Base-by-base conservation (phyloP, 2,797 vertebrate species). In the Enteromius argenteus region DNA sequence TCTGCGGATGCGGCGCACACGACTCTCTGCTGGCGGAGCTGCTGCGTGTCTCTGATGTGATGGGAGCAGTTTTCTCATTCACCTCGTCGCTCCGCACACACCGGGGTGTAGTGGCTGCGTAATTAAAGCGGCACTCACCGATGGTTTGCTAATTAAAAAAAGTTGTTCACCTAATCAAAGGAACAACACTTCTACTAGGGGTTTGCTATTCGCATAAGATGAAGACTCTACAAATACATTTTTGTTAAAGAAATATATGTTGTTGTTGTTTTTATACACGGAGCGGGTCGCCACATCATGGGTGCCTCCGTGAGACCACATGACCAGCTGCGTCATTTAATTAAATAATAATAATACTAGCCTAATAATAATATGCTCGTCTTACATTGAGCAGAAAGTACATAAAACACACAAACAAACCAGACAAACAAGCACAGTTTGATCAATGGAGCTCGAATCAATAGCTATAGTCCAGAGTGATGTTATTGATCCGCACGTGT, bases 21-120 rank as follows among this genome's bases (percentile, higher is more conserved):
- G 60, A 51, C 64, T 81, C n/a, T 71, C 67, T 71, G 64, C n/a
- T 44, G 51, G 42, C 60, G 37, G 11, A 81, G 69, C 53, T 60
- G 56, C 62, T 9, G 80, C 56, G 44, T 35, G 80, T 37, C 27
- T 32, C 42, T 60, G 37, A 42, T 81, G 51, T 44, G 67, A 71
- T 32, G 1, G 2, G 19, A 67, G 78, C 46, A 39, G 77, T 67
- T 72, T 71, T 68, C 35, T 42, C 53, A 37, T 37, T 49, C 30
- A 51, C 42, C 69, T 74, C 21, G 35, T 5, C 5, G 19, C 30
- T 74, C 30, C 4, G 68, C 74, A 23, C 53, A 77, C 35, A 42
- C 53, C 27, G 71, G 30, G 44, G 23, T 17, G 3, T 17, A 49
- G n/a, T 1, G 56, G 23, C 39, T 49, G 17, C 19, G 17, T 21